Base-by-base conservation (phyloP, 2,113 vertebrate species). In the Lota lota region DNA sequence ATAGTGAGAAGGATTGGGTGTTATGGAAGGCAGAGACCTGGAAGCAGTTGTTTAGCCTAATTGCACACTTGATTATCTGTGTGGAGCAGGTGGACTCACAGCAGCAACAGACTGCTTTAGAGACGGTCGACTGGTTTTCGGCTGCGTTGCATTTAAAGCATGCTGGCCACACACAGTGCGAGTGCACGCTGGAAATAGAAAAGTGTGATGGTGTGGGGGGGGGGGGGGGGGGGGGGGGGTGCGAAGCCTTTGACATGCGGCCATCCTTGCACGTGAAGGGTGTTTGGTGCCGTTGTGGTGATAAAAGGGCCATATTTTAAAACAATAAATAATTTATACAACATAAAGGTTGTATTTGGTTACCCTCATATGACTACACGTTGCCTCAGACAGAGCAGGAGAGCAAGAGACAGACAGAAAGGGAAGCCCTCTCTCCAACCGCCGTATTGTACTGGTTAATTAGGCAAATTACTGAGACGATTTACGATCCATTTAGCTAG, bases 121-220 rank as follows among this genome's bases (percentile, higher is more conserved):
- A 47, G 40, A 47, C 40, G 40, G 40, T 14, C 40, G 40, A 47
- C 40, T 14, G 7, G 40, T 11, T 62, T 59, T 22, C 50, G 50
- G 66, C 54, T 67, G 20, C 64, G 22, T 19, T 67, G 57, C 33
- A 6, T 17, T 54, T 22, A 71, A 1, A 14, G 10, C 24, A 14
- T 63, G 51, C 60, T 53, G 20, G 54, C 63, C 56, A 62, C 24
- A 61, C 66, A 63, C 64, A 57, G 59, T 67, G 20, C 54, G 28
- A 66, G 64, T 19, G 28, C 18, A 15, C 50, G 75, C 71, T 83
- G 65, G 57, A 79, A 78, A 81, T 78, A 79, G 63, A 63, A 64
- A 8, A 14, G 40, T 56, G 53, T 33, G 28, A 28, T n/a, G 64
- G 40, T 11, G 58, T 57, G 72, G 16, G 24, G 60, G 16, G 16